phyloP scores from a whole-genome alignment of 1,140 invertebrate species.

The Bombyx mori region ASM3026992v2 NC_085115.1:5022501-5023000 shows the following conservation, averaged over 20 bases:
- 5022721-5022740: conserved; percentile 47
- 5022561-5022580: neutral
- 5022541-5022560: conserved; percentile 1
- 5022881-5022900: no score
- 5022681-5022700: conserved; percentile 41
- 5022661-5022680: conserved; percentile 39
- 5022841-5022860: no score
- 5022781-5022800: conserved; percentile 17
- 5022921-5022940: no score
- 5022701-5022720: conserved; percentile 61
- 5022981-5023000: no score
- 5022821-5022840: neutral
- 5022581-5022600: neutral
- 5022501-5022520: conserved; percentile 17
- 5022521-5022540: conserved; percentile 4
- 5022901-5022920: no score
- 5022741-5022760: conserved; percentile 42
- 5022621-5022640: conserved; percentile 3
- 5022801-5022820: conserved; percentile 17
- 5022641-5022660: conserved; percentile 30
- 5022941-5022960: no score
- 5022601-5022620: conserved; percentile 31
- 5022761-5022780: conserved; percentile 17
- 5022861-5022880: no score
- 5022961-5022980: no score